Evolutionary conservation across 2,797 vertebrate genomes (phyloP), one percentile per base, ranked within the genome.

Genomic region (Sebastes taczanowskii): DNA sequence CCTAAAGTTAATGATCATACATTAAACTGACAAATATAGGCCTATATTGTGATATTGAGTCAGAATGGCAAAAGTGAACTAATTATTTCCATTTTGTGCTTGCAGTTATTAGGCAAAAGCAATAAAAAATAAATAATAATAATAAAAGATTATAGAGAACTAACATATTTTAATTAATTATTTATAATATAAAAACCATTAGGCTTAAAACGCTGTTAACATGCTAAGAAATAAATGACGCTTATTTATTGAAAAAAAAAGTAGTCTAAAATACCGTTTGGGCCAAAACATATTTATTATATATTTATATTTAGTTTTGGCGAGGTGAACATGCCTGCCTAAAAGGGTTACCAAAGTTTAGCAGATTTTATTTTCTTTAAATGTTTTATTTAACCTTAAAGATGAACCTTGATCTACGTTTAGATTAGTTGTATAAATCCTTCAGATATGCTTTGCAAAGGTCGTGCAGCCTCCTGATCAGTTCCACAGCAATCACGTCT

Each of bases 381-480:
- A 23, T 25, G 6, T n/a, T 7, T 18, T 25, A 14, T 46, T 65
- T 16, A 62, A 29, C 27, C 11, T 46, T 10, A 52, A 52, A n/a
- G 18, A 52, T n/a, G 10, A 62, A 35, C 23, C 9, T 46, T 8
- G 0, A 6, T 49, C 8, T 8, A 11, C 4, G 16, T 67, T 67
- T 7, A 27, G 7, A 64, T 68, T 46, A 73, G 16, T 29, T 23
- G 1, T 11, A 5, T 55, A 60, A 65, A 30, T 27, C 2, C n/a
- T 66, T 27, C 6, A 56, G 32, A 66, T 7, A 11, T 32, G 9
- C 2, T 8, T 14, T 35, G 38, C 35, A 20, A 38, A 73, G 34
- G 42, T 80, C 46, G 63, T 20, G 2, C 3, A 49, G 64, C 75
- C 74, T 86, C 13, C 42, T 34, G 63, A n/a, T 71, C 42, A 66